Evolutionary conservation across 2,888 invertebrate species (phyloP).

Genomic region (Parnassius smintheus): DNA sequence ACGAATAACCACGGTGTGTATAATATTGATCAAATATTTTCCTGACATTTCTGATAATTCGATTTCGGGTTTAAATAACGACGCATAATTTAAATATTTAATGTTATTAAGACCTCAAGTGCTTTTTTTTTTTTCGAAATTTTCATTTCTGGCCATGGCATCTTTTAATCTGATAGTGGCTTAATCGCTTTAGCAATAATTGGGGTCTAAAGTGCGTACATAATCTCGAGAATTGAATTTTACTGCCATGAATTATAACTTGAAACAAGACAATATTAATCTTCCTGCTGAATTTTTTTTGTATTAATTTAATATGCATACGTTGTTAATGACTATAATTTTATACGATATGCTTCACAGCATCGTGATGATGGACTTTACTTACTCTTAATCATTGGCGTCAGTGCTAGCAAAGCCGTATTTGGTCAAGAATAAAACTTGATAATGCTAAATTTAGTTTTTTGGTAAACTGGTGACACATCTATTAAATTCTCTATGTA

Average conservation of each 20-base stretch:
- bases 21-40: not conserved
- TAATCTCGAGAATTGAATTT: no score
- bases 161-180: no score
- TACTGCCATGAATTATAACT: no score
- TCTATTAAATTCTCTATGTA: constrained; percentile 54
- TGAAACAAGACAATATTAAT: constrained; percentile 1
- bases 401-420: constrained; percentile 43
- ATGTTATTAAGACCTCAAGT: no score
- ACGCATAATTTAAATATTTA: no score
- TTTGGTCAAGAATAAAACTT: constrained; percentile 39
- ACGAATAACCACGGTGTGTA: not conserved
- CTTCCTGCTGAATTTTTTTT: no score
- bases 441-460: constrained; percentile 34
- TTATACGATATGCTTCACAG: not conserved
- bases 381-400: constrained; percentile 2
- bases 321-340: not conserved
- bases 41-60: no score
- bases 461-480: constrained; percentile 66
- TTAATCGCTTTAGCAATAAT: no score
- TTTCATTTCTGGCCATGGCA: no score
- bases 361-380: not conserved
- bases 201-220: no score
- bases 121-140: no score
- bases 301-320: not conserved
- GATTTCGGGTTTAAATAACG: no score